These are phyloP conservation scores for Mustelus asterias DNA, from an alignment of 2,113 vertebrate genomes.

Conservation along the genomic window DNA sequence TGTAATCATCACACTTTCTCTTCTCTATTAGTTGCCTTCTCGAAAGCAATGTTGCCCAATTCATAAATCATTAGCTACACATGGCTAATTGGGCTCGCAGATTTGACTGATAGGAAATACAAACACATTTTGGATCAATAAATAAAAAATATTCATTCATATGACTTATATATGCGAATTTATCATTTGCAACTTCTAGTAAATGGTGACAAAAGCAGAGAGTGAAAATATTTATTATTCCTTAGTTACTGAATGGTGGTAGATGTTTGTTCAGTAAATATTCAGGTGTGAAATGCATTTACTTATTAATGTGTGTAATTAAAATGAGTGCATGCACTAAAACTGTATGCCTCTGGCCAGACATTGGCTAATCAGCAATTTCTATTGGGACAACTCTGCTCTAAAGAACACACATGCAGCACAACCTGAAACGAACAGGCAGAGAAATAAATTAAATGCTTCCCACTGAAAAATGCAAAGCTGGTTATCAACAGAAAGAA, in stretches of 20 bases:
- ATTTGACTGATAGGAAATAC: not conserved
- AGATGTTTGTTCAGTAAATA: not conserved
- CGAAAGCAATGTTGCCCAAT: not conserved
- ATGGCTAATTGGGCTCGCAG: not conserved
- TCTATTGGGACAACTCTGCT: constrained; percentile 11
- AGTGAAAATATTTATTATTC: not conserved
- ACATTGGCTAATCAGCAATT: not conserved
- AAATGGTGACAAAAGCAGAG: not conserved
- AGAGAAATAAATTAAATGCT: not conserved
- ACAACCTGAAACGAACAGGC: not conserved
- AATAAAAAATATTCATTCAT: not conserved
- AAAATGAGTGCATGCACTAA: not conserved
- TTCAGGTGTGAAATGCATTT: not conserved
- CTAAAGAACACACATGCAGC: not conserved
- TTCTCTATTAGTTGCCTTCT: not conserved
- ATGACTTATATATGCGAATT: not conserved
- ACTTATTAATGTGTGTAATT: not conserved
- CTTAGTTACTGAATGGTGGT: too few species aligned
- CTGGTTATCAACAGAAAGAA: not conserved
- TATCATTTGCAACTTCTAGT: not conserved
- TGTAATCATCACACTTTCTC: not conserved
- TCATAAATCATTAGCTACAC: not conserved
- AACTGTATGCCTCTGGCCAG: not conserved
- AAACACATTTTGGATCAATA: not conserved
- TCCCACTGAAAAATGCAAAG: not conserved